Percentiles rank a stretch among this genome's conserved stretches.
Evolutionary conservation across 2,888 invertebrate species (phyloP).

Genomic region (Elaeidobius kamerunicus): DNA sequence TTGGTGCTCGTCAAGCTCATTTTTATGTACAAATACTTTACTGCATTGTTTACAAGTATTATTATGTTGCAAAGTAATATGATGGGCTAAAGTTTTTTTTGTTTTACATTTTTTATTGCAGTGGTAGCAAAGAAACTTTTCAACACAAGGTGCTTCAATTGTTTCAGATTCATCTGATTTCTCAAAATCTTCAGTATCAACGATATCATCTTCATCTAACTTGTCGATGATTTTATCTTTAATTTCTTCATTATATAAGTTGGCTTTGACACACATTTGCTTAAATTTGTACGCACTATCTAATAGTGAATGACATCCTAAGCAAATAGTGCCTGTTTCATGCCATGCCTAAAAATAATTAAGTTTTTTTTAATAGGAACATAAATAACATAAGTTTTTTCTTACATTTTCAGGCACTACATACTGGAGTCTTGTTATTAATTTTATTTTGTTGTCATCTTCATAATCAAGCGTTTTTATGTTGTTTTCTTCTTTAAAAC

Average conservation of each 20-base stretch:
- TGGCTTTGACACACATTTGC: slow-evolving; percentile 25
- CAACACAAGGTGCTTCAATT: neutral
- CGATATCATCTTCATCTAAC: slow-evolving; percentile 10
- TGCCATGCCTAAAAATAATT: slow-evolving; percentile 32
- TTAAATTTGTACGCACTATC: slow-evolving; percentile 32
- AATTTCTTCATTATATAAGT: slow-evolving; percentile 13
- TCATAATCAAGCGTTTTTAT: slow-evolving; percentile 19
- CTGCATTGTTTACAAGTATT: slow-evolving; percentile 18
- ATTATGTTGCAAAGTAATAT: slow-evolving; percentile 28
- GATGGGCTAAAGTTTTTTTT: slow-evolving; percentile 31
- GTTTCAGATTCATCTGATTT: neutral
- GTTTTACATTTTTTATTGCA: slow-evolving; percentile 30
- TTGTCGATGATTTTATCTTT: slow-evolving; percentile 14
- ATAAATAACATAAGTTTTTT: neutral
- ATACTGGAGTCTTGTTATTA: slow-evolving; percentile 29
- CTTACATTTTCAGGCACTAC: slow-evolving; percentile 35
- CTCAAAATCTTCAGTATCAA: neutral
- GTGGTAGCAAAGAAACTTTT: slow-evolving; percentile 31
- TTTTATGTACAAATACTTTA: slow-evolving; percentile 22
- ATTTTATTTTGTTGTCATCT: slow-evolving; percentile 24
- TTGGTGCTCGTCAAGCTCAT: slow-evolving; percentile 11
- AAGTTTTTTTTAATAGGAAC: neutral
- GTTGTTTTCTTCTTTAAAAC: slow-evolving; percentile 25
- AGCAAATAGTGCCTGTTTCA: slow-evolving; percentile 30
- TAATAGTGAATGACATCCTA: slow-evolving; percentile 30